These are phyloP conservation scores for Micromys minutus DNA, from an alignment of 2,113 vertebrate species.

Conservation along the genomic window DNA sequence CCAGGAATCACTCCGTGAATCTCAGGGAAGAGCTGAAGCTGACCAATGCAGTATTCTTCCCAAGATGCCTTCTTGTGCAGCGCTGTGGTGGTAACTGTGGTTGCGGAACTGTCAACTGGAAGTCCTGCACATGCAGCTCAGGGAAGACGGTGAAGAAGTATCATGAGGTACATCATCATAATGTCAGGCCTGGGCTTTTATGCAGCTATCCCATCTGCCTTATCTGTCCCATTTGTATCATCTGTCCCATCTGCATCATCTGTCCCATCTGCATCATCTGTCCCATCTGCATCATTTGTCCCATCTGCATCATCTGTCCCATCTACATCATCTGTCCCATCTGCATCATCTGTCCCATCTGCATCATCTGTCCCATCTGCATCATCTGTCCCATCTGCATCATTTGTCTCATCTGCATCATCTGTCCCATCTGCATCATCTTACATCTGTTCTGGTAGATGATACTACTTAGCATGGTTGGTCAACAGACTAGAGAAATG, in stretches of 20 bases:
- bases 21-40: slow-evolving; percentile 93
- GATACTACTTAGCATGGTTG: neutral
- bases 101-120: slow-evolving; percentile 92
- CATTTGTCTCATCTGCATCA: too few relatives aligned
- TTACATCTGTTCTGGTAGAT: neutral
- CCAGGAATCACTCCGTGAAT: slow-evolving; percentile 95
- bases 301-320: too few relatives aligned
- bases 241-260: too few relatives aligned
- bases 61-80: slow-evolving; percentile 95
- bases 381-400: too few relatives aligned
- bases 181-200: neutral
- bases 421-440: too few relatives aligned
- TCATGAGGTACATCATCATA: slow-evolving; percentile 91
- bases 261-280: too few relatives aligned
- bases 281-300: too few relatives aligned
- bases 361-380: too few relatives aligned
- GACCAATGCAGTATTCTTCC: slow-evolving; percentile 94
- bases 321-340: too few relatives aligned
- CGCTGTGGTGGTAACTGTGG: slow-evolving; percentile 97
- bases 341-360: too few relatives aligned
- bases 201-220: too few relatives aligned
- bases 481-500: neutral
- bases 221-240: too few relatives aligned
- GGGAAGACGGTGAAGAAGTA: slow-evolving; percentile 92
- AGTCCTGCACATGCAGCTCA: slow-evolving; percentile 91